Conservation (phyloP, 92 coral and sea anemone genomes). For the Nematostella vectensis region DNA sequence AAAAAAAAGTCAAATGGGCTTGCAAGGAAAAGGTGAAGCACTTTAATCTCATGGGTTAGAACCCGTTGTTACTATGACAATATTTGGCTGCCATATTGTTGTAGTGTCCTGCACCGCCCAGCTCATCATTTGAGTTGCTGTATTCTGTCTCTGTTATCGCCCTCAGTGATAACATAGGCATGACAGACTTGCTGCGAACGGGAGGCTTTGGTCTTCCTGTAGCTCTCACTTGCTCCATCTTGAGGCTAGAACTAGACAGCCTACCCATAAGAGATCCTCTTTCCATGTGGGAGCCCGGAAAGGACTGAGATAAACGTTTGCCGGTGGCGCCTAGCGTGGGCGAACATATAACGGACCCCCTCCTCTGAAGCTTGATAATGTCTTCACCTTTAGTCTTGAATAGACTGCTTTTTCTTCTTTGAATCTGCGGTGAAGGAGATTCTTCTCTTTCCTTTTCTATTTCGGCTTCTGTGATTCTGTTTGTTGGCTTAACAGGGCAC, state of each 20-base stretch:
- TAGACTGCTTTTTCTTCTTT: slow-evolving; percentile 14
- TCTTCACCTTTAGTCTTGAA: slow-evolving; percentile 1
- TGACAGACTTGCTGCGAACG: slow-evolving; percentile 12
- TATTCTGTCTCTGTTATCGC: not conserved
- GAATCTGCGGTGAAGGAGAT: not conserved
- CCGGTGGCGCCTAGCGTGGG: not conserved
- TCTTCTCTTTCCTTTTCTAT: not conserved
- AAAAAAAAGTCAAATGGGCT: no score
- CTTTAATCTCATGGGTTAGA: no score
- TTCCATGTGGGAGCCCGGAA: not conserved
- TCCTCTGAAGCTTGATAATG: not conserved
- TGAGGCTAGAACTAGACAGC: not conserved
- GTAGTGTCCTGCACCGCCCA: no score
- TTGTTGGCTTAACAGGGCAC: slow-evolving; percentile 7
- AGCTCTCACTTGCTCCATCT: not conserved
- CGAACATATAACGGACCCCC: not conserved
- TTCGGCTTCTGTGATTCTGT: not conserved
- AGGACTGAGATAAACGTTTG: slow-evolving; percentile 1
- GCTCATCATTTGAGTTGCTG: no score
- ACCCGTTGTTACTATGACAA: no score
- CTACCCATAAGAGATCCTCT: not conserved
- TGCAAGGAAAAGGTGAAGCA: no score
- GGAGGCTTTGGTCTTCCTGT: not conserved
- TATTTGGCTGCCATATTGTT: no score
- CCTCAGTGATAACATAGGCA: slow-evolving; percentile 1